Evolutionary conservation across 1,140 invertebrate genomes (phyloP).

Genomic region (Bathynomus jamesi): DNA sequence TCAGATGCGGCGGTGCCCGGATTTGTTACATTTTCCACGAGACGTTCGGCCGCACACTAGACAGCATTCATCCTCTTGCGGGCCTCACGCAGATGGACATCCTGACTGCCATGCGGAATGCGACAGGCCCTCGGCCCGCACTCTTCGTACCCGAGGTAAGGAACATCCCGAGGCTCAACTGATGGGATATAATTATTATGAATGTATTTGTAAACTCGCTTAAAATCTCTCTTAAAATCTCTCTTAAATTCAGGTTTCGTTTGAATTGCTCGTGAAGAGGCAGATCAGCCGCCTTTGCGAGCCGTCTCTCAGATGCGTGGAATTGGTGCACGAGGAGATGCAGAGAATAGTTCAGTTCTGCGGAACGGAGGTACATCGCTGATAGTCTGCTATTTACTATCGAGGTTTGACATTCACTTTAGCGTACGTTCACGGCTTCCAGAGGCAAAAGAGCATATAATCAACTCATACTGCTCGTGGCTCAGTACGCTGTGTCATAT

Average conservation of each 20-base stretch:
- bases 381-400: too few species aligned
- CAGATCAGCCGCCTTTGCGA: constrained; percentile 94
- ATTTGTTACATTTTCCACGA: constrained; percentile 99
- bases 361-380: constrained; percentile 80
- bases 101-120: constrained; percentile 93
- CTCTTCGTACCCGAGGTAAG: constrained; percentile 87
- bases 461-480: too few species aligned
- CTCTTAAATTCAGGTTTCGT: constrained; percentile 58
- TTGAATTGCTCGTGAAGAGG: constrained; percentile 87
- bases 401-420: too few species aligned
- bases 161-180: background rate
- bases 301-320: constrained; percentile 90
- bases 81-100: constrained; percentile 91
- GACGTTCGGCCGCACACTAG: constrained; percentile 86
- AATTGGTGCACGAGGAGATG: constrained; percentile 98
- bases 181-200: too few species aligned
- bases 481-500: too few species aligned
- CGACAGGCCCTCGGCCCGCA: constrained; percentile 90
- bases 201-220: too few species aligned
- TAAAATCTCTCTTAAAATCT: too few species aligned
- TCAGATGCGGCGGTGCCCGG: constrained; percentile 85
- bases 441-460: too few species aligned
- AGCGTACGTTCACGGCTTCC: too few species aligned
- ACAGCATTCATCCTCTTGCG: constrained; percentile 86
- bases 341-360: constrained; percentile 94